A percentile compares a stretch with the other conserved stretches of the same genome.
These are phyloP conservation scores for Turritopsis rubra DNA, from an alignment of 30 jellyfish, hydroid and myxozoan species.

Conservation along the genomic window DNA sequence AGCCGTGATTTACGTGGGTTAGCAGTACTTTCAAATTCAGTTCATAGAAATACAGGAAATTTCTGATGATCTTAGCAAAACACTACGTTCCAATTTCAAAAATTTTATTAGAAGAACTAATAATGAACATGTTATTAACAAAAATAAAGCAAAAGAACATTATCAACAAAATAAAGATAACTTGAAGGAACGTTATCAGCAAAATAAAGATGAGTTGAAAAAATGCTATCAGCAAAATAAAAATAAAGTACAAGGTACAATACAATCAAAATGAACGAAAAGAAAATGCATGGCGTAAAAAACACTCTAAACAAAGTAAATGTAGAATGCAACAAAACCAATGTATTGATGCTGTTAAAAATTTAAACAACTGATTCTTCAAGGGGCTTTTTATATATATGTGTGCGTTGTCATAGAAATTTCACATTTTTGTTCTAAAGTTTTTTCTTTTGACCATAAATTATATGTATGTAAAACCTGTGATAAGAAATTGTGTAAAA, in stretches of 20 bases:
- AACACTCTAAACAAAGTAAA: background rate
- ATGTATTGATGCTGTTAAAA: background rate
- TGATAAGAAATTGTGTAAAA: background rate
- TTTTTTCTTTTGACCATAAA: conserved; percentile 10
- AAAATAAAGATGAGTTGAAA: background rate
- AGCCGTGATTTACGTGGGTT: conserved; percentile 7
- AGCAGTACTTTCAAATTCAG: conserved; percentile 3
- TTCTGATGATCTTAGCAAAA: background rate
- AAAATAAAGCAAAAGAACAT: background rate
- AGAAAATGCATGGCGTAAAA: background rate
- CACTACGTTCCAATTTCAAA: background rate
- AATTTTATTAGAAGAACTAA: background rate
- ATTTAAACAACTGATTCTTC: background rate
- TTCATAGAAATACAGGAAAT: conserved; percentile 1
- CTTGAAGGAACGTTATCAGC: background rate
- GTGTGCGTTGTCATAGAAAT: conserved; percentile 15
- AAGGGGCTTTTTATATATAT: conserved; percentile 20
- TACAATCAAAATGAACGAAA: background rate
- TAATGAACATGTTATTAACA: background rate
- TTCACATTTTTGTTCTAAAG: background rate
- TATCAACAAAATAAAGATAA: background rate
- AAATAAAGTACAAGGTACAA: too few species aligned
- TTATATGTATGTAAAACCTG: conserved; percentile 16
- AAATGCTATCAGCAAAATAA: background rate
- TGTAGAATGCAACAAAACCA: background rate